phyloP scores from a whole-genome alignment of 2,888 invertebrate genomes.

The Acrobasis consociella region DNA sequence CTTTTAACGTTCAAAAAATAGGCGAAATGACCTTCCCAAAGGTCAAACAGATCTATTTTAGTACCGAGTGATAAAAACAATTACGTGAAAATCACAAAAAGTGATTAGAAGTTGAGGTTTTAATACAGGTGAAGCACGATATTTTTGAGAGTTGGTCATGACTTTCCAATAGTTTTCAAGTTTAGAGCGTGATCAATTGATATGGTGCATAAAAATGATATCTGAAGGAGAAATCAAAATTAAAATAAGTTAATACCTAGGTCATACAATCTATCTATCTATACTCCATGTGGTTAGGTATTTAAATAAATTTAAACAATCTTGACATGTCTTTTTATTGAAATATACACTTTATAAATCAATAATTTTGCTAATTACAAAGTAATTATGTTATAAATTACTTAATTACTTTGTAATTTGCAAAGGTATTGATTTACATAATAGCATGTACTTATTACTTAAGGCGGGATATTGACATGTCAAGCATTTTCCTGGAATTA shows the following conservation, averaged over 20 bases:
- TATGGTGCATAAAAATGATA: not conserved
- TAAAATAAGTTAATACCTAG: not conserved
- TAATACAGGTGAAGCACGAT: slow-evolving; percentile 8
- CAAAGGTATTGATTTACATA: too few species aligned
- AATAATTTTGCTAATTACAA: too few species aligned
- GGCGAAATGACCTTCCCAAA: not conserved
- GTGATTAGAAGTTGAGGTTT: not conserved
- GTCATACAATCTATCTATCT: too few species aligned
- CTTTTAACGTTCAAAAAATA: not conserved
- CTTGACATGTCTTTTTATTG: too few species aligned
- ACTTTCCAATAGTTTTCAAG: slow-evolving; percentile 9
- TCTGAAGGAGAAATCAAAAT: not conserved
- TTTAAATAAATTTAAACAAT: too few species aligned
- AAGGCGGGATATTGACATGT: too few species aligned
- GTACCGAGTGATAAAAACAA: slow-evolving; percentile 4
- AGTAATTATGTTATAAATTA: too few species aligned
- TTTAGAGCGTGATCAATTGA: not conserved
- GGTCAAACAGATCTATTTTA: not conserved
- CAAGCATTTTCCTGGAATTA: too few species aligned
- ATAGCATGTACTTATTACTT: too few species aligned
- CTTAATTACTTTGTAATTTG: too few species aligned
- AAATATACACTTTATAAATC: too few species aligned
- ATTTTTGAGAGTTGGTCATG: slow-evolving; percentile 7
- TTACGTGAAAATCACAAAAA: not conserved
- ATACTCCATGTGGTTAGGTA: too few species aligned